Conservation (phyloP, 2,113 vertebrate genomes). For the Salminus brasiliensis region DNA sequence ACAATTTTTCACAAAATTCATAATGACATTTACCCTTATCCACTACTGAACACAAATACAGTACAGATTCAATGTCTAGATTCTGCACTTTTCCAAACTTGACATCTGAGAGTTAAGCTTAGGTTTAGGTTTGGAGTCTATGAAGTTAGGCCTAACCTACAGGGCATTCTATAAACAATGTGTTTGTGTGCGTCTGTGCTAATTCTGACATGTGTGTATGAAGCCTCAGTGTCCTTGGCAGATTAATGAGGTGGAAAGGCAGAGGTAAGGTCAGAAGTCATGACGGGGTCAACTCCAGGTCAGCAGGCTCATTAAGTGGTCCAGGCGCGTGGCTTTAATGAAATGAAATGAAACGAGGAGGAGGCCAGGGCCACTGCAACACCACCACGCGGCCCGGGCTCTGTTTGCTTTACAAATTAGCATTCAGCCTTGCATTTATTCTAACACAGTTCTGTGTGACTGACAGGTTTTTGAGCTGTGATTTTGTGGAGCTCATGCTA, state of each 20-base stretch:
- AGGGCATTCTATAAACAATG: too few species aligned
- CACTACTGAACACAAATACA: too few species aligned
- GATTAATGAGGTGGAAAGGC: slow-evolving; percentile 49
- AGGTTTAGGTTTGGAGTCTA: too few species aligned
- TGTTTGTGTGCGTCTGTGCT: too few species aligned
- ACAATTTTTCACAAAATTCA: too few species aligned
- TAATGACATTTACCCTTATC: too few species aligned
- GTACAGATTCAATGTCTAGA: too few species aligned
- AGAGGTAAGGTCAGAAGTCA: slow-evolving; percentile 40
- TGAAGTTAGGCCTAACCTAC: too few species aligned
- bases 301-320: slow-evolving; percentile 35
- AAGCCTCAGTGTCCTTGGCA: slow-evolving; percentile 45
- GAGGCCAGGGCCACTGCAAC: slow-evolving; percentile 1
- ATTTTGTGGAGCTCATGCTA: slow-evolving; percentile 24
- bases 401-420: slow-evolving; percentile 27
- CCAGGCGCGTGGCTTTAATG: slow-evolving; percentile 39
- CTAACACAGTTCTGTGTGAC: slow-evolving; percentile 38
- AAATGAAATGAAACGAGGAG: slow-evolving; percentile 40
- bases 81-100: too few species aligned
- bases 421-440: slow-evolving; percentile 13
- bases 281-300: slow-evolving; percentile 26
- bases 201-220: background rate
- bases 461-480: slow-evolving; percentile 32
- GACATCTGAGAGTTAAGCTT: too few species aligned
- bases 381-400: background rate